Conservation (phyloP, 2,888 invertebrate species). For the Hyposoter didymator region DNA sequence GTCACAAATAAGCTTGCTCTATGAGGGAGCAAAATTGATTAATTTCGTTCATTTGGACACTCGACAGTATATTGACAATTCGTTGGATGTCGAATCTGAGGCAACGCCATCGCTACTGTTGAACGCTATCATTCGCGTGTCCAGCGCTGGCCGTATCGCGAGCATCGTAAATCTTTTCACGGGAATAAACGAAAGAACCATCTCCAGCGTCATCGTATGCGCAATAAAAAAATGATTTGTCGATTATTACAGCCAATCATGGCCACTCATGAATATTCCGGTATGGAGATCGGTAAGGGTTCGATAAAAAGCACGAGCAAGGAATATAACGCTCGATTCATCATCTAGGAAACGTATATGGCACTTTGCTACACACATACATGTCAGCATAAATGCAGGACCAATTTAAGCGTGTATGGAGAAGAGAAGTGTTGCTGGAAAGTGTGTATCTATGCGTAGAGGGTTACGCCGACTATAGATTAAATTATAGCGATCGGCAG, state of each 20-base stretch:
- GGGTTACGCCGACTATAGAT: constrained; percentile 23
- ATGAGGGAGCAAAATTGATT: not conserved
- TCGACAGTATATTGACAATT: not conserved
- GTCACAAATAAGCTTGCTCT: too few relatives aligned
- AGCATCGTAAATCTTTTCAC: not conserved
- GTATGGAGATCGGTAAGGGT: constrained; percentile 11
- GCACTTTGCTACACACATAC: constrained; percentile 28
- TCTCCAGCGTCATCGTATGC: not conserved
- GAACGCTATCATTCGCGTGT: not conserved
- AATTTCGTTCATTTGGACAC: not conserved
- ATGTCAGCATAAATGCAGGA: not conserved
- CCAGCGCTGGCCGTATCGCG: not conserved
- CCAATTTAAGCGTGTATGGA: constrained; percentile 24
- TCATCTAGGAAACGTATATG: constrained; percentile 41
- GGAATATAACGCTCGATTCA: constrained; percentile 41
- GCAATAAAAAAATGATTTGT: not conserved
- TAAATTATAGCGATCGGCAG: constrained; percentile 49
- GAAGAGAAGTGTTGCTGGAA: constrained; percentile 17
- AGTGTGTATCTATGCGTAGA: constrained; percentile 12
- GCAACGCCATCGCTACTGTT: not conserved
- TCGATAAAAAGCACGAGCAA: constrained; percentile 11
- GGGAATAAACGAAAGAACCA: not conserved
- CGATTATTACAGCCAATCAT: not conserved
- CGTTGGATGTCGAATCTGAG: not conserved
- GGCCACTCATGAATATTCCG: constrained; percentile 11